Evolutionary conservation across 2,888 invertebrate genomes (phyloP), one percentile per base, ranked within the genome.

Genomic region (Oxytorus armatus): DNA sequence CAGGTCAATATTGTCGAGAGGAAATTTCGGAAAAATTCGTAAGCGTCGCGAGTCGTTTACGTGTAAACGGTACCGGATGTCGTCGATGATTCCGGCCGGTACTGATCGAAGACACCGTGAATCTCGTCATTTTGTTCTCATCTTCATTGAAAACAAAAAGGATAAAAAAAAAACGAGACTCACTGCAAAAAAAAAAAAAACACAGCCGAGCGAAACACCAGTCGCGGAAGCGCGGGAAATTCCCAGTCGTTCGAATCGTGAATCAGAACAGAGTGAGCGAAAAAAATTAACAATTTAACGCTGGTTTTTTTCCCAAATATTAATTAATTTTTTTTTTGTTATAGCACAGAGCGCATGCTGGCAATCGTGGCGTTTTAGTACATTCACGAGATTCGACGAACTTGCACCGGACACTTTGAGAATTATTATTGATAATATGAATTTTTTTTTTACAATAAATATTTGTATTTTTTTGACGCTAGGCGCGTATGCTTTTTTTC

Each of bases 61-160:
- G 69, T 44, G 42, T 8, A 69, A 55, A 55, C 68, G 53, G 53
- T 53, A 55, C 44, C 79, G 74, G 63, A 79, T 69, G 11, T 33
- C 49, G 63, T 25, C 69, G 61, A 47, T 49, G 61, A n/a, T 79
- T 57, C 33, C 49, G 21, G 65, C 55, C 75, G 68, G 16, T 25
- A 14, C 44, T 53, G 68, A 39, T 63, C 57, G 21, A 18, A 57
- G 65, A 65, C 65, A 49, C 51, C 65, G 65, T 33, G 18, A 33
- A 39, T 16, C 33, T 49, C 55, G 63, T 65, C 57, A 65, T 79
- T 47, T 55, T 65, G 10, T 44, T 79, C 39, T 57, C 49, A 66
- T 72, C 57, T 16, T 44, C 59, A 51, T 63, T 33, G 29, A 49
- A 55, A 11, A 14, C 21, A 33, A 33, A 18, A 5, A 5, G 11